phyloP scores from a whole-genome alignment of 2,797 vertebrate species.

The Myoxocephalus aenaeus region DNA sequence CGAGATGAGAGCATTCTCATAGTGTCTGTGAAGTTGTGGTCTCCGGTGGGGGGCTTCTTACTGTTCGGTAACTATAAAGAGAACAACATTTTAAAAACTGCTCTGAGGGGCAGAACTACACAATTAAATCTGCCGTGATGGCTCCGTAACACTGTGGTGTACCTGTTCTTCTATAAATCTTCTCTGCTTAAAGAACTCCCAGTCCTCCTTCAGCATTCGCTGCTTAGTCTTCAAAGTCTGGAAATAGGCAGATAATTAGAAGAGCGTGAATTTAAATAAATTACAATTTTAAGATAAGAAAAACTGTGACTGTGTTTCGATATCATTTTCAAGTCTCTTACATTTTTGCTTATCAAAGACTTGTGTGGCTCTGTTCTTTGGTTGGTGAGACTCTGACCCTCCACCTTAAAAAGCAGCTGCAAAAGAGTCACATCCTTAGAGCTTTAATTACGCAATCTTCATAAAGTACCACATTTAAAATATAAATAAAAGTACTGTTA shows the following conservation, averaged over 20 bases:
- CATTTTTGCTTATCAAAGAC: slow-evolving; percentile 87
- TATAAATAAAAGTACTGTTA: neutral
- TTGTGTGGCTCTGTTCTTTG: slow-evolving; percentile 86
- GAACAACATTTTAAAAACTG: neutral
- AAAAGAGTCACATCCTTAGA: slow-evolving; percentile 27
- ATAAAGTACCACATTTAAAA: neutral
- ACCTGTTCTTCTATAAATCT: slow-evolving; percentile 97
- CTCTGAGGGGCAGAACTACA: neutral
- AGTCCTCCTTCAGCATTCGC: slow-evolving; percentile 94
- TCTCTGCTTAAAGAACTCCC: slow-evolving; percentile 96
- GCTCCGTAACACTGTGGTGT: slow-evolving; percentile 12
- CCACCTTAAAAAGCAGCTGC: slow-evolving; percentile 86
- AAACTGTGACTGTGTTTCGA: neutral
- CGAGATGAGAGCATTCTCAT: slow-evolving; percentile 96
- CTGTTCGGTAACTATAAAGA: slow-evolving; percentile 87
- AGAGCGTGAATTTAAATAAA: neutral
- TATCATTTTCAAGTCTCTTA: slow-evolving; percentile 59
- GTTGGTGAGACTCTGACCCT: slow-evolving; percentile 83
- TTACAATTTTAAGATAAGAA: no score
- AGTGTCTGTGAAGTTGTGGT: slow-evolving; percentile 95
- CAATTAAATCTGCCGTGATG: neutral
- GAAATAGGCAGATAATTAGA: slow-evolving; percentile 35
- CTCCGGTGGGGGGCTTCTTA: slow-evolving; percentile 90
- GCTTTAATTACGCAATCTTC: neutral
- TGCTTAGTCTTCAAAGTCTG: slow-evolving; percentile 95